These are phyloP conservation scores for Pleuronectes platessa DNA, from an alignment of 2,113 vertebrate species.

Conservation along the genomic window DNA sequence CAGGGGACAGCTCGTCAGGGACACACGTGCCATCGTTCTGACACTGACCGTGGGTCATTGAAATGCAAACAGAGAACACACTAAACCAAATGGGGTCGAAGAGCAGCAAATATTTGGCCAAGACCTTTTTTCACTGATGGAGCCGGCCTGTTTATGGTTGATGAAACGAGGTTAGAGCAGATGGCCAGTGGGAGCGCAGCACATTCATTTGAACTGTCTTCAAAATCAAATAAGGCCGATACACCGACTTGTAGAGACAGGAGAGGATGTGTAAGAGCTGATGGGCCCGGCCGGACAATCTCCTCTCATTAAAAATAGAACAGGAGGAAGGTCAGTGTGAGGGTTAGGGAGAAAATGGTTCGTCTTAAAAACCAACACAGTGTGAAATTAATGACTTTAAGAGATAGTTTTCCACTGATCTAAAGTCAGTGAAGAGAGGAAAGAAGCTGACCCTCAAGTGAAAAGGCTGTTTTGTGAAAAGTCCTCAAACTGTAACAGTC, in stretches of 20 bases:
- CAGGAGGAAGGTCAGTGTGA: constrained; percentile 26
- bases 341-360: constrained; percentile 11
- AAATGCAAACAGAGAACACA: constrained; percentile 80
- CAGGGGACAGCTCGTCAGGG: constrained; percentile 78
- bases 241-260: constrained; percentile 21
- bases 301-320: constrained; percentile 65
- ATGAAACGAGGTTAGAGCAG: constrained; percentile 73
- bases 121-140: constrained; percentile 66
- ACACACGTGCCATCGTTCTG: constrained; percentile 80
- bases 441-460: constrained; percentile 9
- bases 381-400: constrained; percentile 18
- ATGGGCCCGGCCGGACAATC: constrained; percentile 36
- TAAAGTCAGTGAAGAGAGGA: neutral
- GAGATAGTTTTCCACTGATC: constrained; percentile 8
- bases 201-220: constrained; percentile 54
- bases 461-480: constrained; percentile 26
- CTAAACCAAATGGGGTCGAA: constrained; percentile 78
- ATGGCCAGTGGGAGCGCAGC: constrained; percentile 51
- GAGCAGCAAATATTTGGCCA: constrained; percentile 84
- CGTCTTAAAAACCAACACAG: constrained; percentile 26
- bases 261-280: constrained; percentile 20
- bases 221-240: constrained; percentile 66
- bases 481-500: constrained; percentile 34
- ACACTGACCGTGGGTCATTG: constrained; percentile 80
- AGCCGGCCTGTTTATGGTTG: constrained; percentile 72